Evolutionary conservation across 2,888 invertebrate species (phyloP).

Genomic region (Brachynemurus nebulosus): DNA sequence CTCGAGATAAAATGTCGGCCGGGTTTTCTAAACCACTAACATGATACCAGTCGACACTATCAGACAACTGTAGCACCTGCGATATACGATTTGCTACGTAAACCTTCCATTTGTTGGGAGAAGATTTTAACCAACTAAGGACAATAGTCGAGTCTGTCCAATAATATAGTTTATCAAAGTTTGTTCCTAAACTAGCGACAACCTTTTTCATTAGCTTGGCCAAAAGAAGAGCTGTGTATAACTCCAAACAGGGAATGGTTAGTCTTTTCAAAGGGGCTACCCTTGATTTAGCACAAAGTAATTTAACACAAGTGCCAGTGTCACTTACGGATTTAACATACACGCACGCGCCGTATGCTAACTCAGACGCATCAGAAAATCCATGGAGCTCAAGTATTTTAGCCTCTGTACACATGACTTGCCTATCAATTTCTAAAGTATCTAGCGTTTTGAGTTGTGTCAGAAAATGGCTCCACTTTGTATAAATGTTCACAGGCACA

Average conservation of each 20-base stretch:
- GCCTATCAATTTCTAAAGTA: too few relatives aligned
- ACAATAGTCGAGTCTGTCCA: neutral
- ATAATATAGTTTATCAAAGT: neutral
- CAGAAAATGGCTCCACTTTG: neutral
- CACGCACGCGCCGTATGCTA: neutral
- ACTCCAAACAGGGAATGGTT: neutral
- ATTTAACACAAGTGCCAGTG: neutral
- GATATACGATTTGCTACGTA: slow-evolving; percentile 1
- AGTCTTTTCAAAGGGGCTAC: neutral
- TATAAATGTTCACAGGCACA: too few relatives aligned
- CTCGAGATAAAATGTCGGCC: neutral
- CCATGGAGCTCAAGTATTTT: neutral
- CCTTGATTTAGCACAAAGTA: neutral
- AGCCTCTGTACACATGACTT: neutral
- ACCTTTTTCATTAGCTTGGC: neutral
- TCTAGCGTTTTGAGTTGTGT: neutral
- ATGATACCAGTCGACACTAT: neutral
- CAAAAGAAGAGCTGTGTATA: neutral
- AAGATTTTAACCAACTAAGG: neutral
- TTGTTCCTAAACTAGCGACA: neutral
- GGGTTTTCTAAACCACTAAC: neutral
- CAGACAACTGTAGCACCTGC: neutral
- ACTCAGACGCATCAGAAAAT: neutral
- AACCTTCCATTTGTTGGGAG: neutral
- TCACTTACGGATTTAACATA: neutral